Evolutionary conservation across 92 coral and sea anemone species (phyloP), one percentile per base, ranked within the genome.

Genomic region (Paragorgia papillata): DNA sequence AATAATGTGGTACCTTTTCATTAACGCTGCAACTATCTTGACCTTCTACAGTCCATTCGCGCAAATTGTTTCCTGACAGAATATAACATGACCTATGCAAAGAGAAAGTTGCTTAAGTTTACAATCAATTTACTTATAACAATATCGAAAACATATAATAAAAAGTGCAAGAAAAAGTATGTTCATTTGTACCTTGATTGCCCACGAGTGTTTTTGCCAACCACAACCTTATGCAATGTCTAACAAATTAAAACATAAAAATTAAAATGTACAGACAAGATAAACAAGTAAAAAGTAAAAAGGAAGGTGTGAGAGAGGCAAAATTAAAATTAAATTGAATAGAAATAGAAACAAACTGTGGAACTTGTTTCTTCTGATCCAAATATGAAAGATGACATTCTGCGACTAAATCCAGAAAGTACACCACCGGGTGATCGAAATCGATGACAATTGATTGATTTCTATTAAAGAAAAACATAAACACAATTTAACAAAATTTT

Each of bases 1-100:
- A n/a, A n/a, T n/a, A n/a, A n/a, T n/a, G n/a, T n/a, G n/a, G n/a
- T 62, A 92, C 97, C 91, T 90, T 90, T 74, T 92, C 97, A 58
- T 84, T 88, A 48, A 92, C 19, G 32, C 69, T 73, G 55, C 71
- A 77, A 34, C 89, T 61, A 57, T 88, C 91, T 65, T 85, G 69
- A 59, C 63, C 68, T 14, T 74, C 75, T 7, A 90, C 82, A 29
- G 79, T 82, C 97, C 97, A 92, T 56, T 84, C 86, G 58, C 88
- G 88, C 26, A 92, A 67, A 65, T 88, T 90, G 56, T 90, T 90
- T 28, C 89, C 89, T 69, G 90, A 90, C 13, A 92, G 74, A 48
- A 88, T 96, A 82, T 80, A 92, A 53, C 90, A 71, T 39, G 64
- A 68, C 87, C 97, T 92, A 57, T 9, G 32, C 19, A 57, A 35